Conservation (phyloP, 2,888 invertebrate species). For the Eupelmus urozonus region DNA sequence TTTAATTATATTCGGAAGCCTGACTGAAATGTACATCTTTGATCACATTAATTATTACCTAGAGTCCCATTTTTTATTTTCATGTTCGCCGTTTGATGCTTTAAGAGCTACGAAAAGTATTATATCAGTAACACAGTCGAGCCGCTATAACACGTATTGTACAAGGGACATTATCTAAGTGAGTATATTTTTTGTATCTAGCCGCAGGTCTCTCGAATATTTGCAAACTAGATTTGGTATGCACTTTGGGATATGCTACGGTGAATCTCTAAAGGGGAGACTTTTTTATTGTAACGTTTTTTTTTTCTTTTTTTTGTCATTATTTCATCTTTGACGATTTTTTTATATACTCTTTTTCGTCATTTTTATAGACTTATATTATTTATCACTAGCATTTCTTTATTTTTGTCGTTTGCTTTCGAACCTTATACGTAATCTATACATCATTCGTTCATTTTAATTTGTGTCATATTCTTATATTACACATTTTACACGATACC, state of each 20-base stretch:
- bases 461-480: constrained; percentile 40
- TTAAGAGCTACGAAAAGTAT: constrained; percentile 49
- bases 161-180: constrained; percentile 63
- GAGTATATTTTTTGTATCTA: constrained; percentile 60
- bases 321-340: constrained; percentile 2
- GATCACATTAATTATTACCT: constrained; percentile 52
- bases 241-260: constrained; percentile 68
- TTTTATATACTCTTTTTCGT: constrained; percentile 17
- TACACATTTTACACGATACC: constrained; percentile 42
- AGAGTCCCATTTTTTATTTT: constrained; percentile 23
- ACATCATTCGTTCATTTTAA: constrained; percentile 35
- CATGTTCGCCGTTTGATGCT: constrained; percentile 26
- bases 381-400: constrained; percentile 20
- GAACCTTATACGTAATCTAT: constrained; percentile 4
- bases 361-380: constrained; percentile 28
- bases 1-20: constrained; percentile 57
- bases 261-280: constrained; percentile 66
- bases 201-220: constrained; percentile 59
- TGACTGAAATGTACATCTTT: constrained; percentile 59
- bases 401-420: constrained; percentile 25
- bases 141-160: constrained; percentile 64
- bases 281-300: constrained; percentile 59
- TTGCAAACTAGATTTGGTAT: constrained; percentile 66
- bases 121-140: constrained; percentile 64
- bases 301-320: constrained; percentile 11